Percentiles rank a stretch among this genome's conserved stretches.
phyloP scores from a whole-genome alignment of 2,888 invertebrate species.

The Diarsia mendica region DNA sequence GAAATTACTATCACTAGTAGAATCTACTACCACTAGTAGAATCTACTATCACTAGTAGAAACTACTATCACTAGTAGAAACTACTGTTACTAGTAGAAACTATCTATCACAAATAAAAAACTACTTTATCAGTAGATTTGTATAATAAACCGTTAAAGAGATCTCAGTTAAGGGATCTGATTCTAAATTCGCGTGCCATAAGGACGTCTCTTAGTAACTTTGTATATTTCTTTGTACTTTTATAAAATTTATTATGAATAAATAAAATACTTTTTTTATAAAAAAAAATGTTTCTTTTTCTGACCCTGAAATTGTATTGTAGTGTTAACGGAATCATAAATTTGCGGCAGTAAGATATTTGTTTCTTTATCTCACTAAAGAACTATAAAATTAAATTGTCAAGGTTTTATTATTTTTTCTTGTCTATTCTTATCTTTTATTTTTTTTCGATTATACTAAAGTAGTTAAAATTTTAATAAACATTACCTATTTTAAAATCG shows the following conservation, averaged over 20 bases:
- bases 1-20: too few species aligned
- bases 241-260: constrained; percentile 59
- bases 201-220: constrained; percentile 77
- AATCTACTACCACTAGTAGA: too few species aligned
- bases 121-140: constrained; percentile 22
- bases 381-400: neutral
- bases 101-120: constrained; percentile 35
- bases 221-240: constrained; percentile 72
- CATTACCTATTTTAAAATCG: constrained; percentile 2
- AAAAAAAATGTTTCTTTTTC: neutral
- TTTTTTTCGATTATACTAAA: neutral
- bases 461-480: neutral
- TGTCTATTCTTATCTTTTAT: neutral
- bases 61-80: constrained; percentile 39
- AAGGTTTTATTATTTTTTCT: neutral
- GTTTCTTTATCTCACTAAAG: neutral
- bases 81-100: constrained; percentile 36
- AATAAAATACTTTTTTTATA: constrained; percentile 56
- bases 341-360: neutral
- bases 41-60: constrained; percentile 24
- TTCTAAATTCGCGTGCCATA: constrained; percentile 86
- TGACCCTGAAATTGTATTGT: neutral
- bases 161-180: constrained; percentile 77
- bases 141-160: constrained; percentile 65
- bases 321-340: neutral